phyloP scores from a whole-genome alignment of 2,888 invertebrate genomes.

The Agapetus fuscipes region DNA sequence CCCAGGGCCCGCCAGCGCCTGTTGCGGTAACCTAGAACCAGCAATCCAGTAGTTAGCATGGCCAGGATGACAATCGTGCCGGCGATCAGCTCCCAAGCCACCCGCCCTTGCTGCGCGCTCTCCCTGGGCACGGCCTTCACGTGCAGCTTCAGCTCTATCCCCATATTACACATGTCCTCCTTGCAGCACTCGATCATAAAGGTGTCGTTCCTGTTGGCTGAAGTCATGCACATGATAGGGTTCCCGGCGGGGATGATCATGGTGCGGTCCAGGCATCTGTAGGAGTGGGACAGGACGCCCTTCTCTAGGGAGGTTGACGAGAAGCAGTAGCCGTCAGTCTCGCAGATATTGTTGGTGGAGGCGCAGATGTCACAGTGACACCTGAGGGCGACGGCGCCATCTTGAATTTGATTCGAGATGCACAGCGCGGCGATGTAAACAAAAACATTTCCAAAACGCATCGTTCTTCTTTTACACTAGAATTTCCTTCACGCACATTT shows the following conservation, averaged over 20 bases:
- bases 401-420: too few species aligned
- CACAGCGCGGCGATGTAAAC: too few species aligned
- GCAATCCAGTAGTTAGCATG: too few species aligned
- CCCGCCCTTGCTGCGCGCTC: too few species aligned
- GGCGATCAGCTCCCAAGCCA: not conserved
- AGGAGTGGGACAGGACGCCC: slow-evolving; percentile 51
- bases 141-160: slow-evolving; percentile 58
- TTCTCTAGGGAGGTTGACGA: slow-evolving; percentile 62
- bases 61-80: not conserved
- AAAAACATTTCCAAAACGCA: too few species aligned
- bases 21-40: too few species aligned
- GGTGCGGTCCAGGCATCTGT: slow-evolving; percentile 70
- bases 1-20: not conserved
- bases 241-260: slow-evolving; percentile 68
- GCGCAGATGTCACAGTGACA: slow-evolving; percentile 56
- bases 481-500: too few species aligned
- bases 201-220: slow-evolving; percentile 63
- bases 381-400: too few species aligned
- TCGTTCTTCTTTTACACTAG: too few species aligned
- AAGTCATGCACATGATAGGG: slow-evolving; percentile 72
- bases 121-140: slow-evolving; percentile 58
- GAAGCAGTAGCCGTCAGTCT: slow-evolving; percentile 83
- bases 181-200: slow-evolving; percentile 77
- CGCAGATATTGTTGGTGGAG: slow-evolving; percentile 68
- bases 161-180: slow-evolving; percentile 65